Conservation (phyloP, 2,888 invertebrate species). For the Lypha dubia region DNA sequence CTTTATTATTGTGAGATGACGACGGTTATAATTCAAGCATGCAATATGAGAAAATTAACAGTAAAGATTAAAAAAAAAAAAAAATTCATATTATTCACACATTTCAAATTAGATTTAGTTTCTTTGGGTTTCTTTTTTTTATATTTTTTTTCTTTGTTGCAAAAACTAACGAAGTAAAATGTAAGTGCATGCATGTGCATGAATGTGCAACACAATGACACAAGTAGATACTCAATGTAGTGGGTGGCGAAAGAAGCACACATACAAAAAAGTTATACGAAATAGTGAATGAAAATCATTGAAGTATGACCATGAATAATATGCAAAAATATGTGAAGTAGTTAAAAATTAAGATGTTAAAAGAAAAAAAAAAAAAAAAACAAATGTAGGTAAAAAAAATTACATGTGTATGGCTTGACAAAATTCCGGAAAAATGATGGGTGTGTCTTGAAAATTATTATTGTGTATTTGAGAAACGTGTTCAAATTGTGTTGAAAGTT, state of each 20-base stretch:
- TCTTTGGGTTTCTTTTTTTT: background rate
- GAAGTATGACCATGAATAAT: constrained; percentile 67
- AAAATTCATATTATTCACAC: constrained; percentile 50
- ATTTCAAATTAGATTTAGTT: background rate
- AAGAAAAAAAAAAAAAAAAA: background rate
- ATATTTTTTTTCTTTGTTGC: background rate
- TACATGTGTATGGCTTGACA: constrained; percentile 19
- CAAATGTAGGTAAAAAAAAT: background rate
- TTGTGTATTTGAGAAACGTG: constrained; percentile 3
- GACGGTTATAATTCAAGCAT: constrained; percentile 37
- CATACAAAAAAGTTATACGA: background rate
- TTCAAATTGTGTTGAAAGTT: constrained; percentile 8
- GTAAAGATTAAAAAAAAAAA: background rate
- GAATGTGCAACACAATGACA: constrained; percentile 1
- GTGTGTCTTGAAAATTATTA: constrained; percentile 11
- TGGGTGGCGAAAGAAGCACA: constrained; percentile 20
- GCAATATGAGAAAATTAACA: constrained; percentile 38
- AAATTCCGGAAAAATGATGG: constrained; percentile 26
- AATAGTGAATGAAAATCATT: constrained; percentile 45
- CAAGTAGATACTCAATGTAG: constrained; percentile 13
- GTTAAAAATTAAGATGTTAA: background rate
- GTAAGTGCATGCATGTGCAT: no score
- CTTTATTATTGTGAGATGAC: constrained; percentile 22
- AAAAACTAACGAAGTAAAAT: background rate
- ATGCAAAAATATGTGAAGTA: constrained; percentile 13